Evolutionary conservation across 2,113 vertebrate species (phyloP), one percentile per base, ranked within the genome.

Genomic region (Leptobrachium ailaonicum): DNA sequence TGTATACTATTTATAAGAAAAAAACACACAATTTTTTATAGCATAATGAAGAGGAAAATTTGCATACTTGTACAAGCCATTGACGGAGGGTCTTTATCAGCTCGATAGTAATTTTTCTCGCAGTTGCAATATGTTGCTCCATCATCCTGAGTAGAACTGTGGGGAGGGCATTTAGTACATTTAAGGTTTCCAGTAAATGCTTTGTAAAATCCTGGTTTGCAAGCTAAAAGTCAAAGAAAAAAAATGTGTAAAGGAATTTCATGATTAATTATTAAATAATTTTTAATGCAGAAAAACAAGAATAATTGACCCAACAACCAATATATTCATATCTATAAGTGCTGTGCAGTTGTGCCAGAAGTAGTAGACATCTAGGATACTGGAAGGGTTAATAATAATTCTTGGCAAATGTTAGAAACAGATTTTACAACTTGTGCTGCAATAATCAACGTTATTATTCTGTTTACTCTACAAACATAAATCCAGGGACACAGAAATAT

Each of bases 1-100:
- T 32, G 20, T 32, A 32, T 32, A 32, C 20, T 32, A 32, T 32
- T 32, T 32, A 32, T 32, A 32, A 32, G 20, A 32, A 32, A 32
- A 32, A 32, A 32, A 32, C 20, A 32, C 20, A 32, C 20, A 32
- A 32, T 32, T 32, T 32, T 32, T 32, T 32, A 32, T 32, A 32
- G 20, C 20, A 32, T 32, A 32, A 32, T 32, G 20, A 32, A 32
- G 20, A 32, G 20, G 20, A 32, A 32, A 32, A 32, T 32, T 86
- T 91, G 94, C 97, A 91, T 94, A 99, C 97, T 95, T 85, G 97
- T 97, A 86, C 97, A 99, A 90, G 97, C 96, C 96, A 99, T 98
- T 86, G 96, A 97, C 86, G 95, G 93, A 79, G 95, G 94, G 85
- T 99, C 97, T 89, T 94, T 96, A 64, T 96, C 96, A 58, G 96